Evolutionary conservation across 2,797 vertebrate species (phyloP), one percentile per base, ranked within the genome.

Genomic region (Petrocephalus sullivani): DNA sequence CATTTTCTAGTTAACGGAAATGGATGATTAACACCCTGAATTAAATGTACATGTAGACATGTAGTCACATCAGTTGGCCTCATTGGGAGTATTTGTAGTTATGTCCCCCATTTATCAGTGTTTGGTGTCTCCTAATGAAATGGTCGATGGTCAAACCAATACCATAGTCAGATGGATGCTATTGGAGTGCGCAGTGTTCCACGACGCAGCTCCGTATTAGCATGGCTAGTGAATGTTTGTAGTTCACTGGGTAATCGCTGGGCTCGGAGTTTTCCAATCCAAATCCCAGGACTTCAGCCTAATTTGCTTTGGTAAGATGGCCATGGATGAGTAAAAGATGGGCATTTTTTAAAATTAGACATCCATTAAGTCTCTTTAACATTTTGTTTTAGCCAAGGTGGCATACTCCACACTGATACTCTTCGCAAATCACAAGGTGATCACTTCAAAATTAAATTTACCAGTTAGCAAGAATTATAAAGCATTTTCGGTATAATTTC

Each of bases 1-100:
- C 23, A 75, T 88, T 88, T 88, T 88, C 83, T 86, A 88, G 88
- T 53, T 86, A 49, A 75, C 23, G 16, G 33, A 88, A 58, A 88
- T 86, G 33, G 84, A 86, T 54, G 83, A 88, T 71, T 23, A 71
- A 88, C 53, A 71, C 60, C 60, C 21, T 86, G 58, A 85, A 88
- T 86, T 86, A 88, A 88, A 88, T 54, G 51, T 75, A 64, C 82
- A 56, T 86, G 83, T 71, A 88, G 56, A 86, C 83, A 56, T 19
- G n/a, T n/a, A n/a, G 9, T 46, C 41, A 49, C 67, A 46, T 16
- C n/a, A 12, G 37, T 9, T 88, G 54, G 78, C 56, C 46, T 60
- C 3, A 14, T 61, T 88, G 57, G 9, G 28, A 19, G 53, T 16
- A 85, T 53, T 23, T 54, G 51, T 51, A 54, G 46, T 54, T 54